Evolutionary conservation across 2,797 vertebrate genomes (phyloP), one percentile per base, ranked within the genome.

Genomic region (Sebastes itinus): DNA sequence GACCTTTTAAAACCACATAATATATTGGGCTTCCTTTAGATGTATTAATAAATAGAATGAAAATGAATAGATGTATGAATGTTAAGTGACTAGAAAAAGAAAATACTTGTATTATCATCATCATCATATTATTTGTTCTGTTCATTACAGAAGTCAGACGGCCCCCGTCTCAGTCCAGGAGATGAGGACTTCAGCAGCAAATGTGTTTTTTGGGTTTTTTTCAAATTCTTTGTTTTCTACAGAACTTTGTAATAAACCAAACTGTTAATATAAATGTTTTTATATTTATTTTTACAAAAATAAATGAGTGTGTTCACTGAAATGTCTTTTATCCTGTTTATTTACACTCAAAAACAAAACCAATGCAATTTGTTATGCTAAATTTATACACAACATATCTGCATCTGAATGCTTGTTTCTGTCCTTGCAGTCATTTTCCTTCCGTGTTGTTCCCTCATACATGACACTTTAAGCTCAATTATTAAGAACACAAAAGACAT

Each of bases 141-240:
- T 88, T 71, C 2, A n/a, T 87, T 85, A 25, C 92, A 94, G 94
- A 92, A 76, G 32, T 94, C 35, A 55, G 78, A 35, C 80, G 33
- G 13, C 80, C 32, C 14, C 74, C 2, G 16, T 82, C 91, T 55
- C 74, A 71, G 38, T 83, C 87, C 64, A 87, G 77, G 73, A 83
- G 68, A 88, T 89, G 78, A 93, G 13, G 32, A 55, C 23, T 18
- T 54, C 67, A 58, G 5, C 54, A 11, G 1, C 28, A 42, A 20
- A 23, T 16, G 7, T 71, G 0, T 9, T 54, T 67, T 65, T 28
- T 35, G 59, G 13, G 20, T 32, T 35, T 63, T 63, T 4, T 49
- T 67, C 6, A 62, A 52, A 14, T 28, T 35, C 1, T 32, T 28
- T 46, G 20, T 72, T 73, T 77, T 73, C 13, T 33, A 52, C 2